Evolutionary conservation across 1,140 invertebrate species (phyloP).

Genomic region (Neodiprion pinetum): DNA sequence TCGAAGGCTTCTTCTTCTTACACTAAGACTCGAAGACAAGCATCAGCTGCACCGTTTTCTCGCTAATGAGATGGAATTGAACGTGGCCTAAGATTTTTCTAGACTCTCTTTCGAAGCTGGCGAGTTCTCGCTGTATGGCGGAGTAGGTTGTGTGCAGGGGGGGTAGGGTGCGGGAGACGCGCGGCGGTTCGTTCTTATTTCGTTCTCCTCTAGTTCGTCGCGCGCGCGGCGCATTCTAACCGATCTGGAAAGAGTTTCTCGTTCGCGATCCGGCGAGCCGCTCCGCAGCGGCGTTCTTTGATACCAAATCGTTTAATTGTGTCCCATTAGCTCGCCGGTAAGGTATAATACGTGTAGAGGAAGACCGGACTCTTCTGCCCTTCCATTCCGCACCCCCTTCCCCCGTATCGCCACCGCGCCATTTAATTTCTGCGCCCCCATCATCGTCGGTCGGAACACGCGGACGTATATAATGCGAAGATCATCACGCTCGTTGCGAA

Average conservation of each 20-base stretch:
- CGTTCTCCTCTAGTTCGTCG: constrained; percentile 8
- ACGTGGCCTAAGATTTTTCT: constrained; percentile 64
- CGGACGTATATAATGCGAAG: neutral
- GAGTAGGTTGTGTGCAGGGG: neutral
- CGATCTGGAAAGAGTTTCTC: constrained; percentile 33
- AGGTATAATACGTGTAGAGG: neutral
- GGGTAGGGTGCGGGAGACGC: neutral
- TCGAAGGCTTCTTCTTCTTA: constrained; percentile 58
- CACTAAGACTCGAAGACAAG: constrained; percentile 50
- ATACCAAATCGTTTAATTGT: constrained; percentile 64
- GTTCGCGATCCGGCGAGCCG: constrained; percentile 60
- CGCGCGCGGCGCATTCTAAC: neutral
- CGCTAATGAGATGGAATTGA: constrained; percentile 65
- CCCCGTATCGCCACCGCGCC: constrained; percentile 9
- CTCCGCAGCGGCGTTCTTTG: constrained; percentile 58
- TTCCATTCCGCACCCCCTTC: neutral
- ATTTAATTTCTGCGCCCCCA: constrained; percentile 18
- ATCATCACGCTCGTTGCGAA: neutral
- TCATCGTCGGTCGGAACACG: constrained; percentile 24
- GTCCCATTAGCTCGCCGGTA: constrained; percentile 57
- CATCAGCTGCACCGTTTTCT: constrained; percentile 40
- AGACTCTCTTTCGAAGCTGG: constrained; percentile 39
- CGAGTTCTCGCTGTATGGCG: neutral
- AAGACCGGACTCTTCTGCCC: neutral
- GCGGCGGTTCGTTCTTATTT: constrained; percentile 14